Conservation (phyloP, 2,113 vertebrate genomes). For the Callionymus lyra region DNA sequence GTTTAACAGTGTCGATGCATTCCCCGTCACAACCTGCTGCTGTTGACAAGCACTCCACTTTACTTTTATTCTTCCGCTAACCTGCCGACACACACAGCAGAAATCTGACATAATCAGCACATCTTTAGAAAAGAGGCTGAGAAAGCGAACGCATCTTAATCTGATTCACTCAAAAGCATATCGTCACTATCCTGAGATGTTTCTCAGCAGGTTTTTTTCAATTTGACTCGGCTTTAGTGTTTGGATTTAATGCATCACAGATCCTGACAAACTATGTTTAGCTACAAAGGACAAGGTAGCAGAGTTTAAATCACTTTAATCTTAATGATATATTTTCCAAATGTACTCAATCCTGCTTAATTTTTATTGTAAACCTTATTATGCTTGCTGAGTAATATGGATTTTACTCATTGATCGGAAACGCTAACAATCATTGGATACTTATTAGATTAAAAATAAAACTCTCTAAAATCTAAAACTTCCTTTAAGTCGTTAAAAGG, state of each 20-base stretch:
- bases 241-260: background rate
- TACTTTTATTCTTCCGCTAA: conserved; percentile 6
- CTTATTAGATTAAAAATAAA: too few relatives aligned
- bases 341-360: too few relatives aligned
- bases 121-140: conserved; percentile 25
- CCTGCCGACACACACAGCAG: conserved; percentile 24
- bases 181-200: conserved; percentile 13
- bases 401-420: too few relatives aligned
- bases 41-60: conserved; percentile 23
- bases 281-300: background rate
- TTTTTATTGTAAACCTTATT: too few relatives aligned
- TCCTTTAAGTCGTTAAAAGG: too few relatives aligned
- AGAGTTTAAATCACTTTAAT: too few relatives aligned
- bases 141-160: conserved; percentile 12
- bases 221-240: conserved; percentile 32
- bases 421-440: too few relatives aligned
- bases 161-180: conserved; percentile 13
- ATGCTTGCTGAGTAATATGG: too few relatives aligned
- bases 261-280: conserved; percentile 1
- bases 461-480: too few relatives aligned
- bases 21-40: conserved; percentile 36
- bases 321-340: too few relatives aligned
- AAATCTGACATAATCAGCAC: conserved; percentile 55
- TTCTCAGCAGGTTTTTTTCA: conserved; percentile 14
- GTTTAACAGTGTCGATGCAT: conserved; percentile 18